Base-by-base conservation (phyloP, 1,140 invertebrate genomes). In the Battus philenor region DNA sequence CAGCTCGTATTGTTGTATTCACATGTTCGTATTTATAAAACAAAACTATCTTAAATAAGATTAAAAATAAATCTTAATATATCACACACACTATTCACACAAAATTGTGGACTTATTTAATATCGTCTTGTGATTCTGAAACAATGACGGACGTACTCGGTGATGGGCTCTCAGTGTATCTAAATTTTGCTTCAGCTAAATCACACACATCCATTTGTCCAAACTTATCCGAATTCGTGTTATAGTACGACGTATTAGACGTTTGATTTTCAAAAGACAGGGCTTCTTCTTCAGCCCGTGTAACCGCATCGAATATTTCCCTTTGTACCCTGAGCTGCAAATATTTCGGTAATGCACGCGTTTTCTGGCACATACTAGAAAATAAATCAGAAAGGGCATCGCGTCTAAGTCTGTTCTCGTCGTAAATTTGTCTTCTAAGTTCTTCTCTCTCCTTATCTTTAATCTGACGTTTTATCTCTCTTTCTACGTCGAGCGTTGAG, bases 301-400 rank as follows among this genome's bases (percentile, higher is more conserved):
- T 46, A 1, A 54, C 47, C n/a, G 41, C 24, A 20, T 50, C 39
- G 26, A 55, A 55, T 15, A 55, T 27, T 22, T 55, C 47, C 24
- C 53, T 46, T 32, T 55, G 47, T 7, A 55, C 47, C 20, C 53
- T 29, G 16, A 55, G 30, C 18, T 55, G 53, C 16, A 55, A 41
- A 24, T 50, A 46, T 32, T 46, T 52, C 5, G 48, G 52, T 11
- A 54, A 33, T 26, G 50, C 56, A 8, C 45, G 24, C 22, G 53
- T 56, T 44, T 55, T 55, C 39, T 51, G 31, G 33, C 41, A 59
- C 12, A 55, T 15, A 36, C 52, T 52, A n/a, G 34, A 32, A 49
- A 56, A 56, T 13, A 55, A 43, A 34, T 60, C 36, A 5, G 43
- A 41, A 10, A 51, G 22, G 36, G 45, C 45, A 43, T 52, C 48